These are phyloP conservation scores for Erpetoichthys calabaricus DNA, from an alignment of 2,797 vertebrate genomes.

Conservation along the genomic window DNA sequence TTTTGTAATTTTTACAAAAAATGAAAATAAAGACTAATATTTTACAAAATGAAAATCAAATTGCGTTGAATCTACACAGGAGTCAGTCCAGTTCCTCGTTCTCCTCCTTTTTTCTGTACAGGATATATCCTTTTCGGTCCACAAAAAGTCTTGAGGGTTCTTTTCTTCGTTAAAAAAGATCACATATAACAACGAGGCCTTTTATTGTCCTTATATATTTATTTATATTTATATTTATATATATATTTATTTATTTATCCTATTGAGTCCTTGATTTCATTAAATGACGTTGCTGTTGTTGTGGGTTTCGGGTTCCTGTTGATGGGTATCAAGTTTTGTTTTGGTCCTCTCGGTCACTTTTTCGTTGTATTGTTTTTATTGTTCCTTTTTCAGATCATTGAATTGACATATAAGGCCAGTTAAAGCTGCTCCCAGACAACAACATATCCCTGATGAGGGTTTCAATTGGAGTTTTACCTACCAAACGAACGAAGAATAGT, in stretches of 20 bases:
- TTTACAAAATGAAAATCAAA: conserved; percentile 97
- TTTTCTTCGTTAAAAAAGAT: conserved; percentile 36
- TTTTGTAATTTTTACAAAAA: conserved; percentile 66
- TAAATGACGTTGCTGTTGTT: conserved; percentile 8
- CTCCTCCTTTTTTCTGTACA: conserved; percentile 89
- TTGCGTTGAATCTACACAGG: conserved; percentile 75
- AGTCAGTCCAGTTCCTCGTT: conserved; percentile 74
- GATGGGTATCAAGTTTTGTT: conserved; percentile 22
- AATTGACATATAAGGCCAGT: conserved; percentile 99
- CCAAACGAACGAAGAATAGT: conserved; percentile 98
- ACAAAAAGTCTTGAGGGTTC: conserved; percentile 39
- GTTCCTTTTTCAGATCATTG: conserved; percentile 79
- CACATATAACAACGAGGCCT: conserved; percentile 48
- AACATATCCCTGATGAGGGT: conserved; percentile 99
- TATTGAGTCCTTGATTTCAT: conserved; percentile 19
- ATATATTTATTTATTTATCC: conserved; percentile 30
- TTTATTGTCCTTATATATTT: neutral
- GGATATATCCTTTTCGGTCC: conserved; percentile 82
- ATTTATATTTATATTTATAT: conserved; percentile 23
- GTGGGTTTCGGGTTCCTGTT: neutral
- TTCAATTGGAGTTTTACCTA: conserved; percentile 99
- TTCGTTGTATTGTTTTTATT: conserved; percentile 25
- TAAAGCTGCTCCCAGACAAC: conserved; percentile 98
- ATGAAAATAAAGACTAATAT: conserved; percentile 99
- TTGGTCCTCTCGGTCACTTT: conserved; percentile 20